These are phyloP conservation scores for Vimba vimba DNA, from an alignment of 2,113 vertebrate genomes.

Conservation along the genomic window DNA sequence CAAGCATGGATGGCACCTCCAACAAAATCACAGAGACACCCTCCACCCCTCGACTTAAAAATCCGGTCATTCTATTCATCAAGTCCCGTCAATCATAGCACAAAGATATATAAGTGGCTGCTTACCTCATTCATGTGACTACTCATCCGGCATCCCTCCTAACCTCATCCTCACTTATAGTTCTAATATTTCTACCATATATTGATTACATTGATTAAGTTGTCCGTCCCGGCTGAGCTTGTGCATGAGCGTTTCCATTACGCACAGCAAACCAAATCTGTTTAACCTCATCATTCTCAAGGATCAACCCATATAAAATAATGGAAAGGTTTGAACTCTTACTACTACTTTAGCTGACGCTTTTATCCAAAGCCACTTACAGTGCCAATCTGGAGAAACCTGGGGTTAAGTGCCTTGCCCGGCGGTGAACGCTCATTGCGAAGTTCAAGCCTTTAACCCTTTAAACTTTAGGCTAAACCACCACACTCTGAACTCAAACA, in stretches of 20 bases:
- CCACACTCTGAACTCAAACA: neutral
- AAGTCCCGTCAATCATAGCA: conserved; percentile 9
- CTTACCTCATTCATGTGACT: neutral
- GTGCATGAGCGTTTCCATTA: neutral
- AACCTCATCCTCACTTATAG: neutral
- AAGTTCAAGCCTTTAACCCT: too few species aligned
- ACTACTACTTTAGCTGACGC: neutral
- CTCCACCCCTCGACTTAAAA: neutral
- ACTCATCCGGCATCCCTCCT: neutral
- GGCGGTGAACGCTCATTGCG: too few species aligned
- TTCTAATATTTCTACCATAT: conserved; percentile 5
- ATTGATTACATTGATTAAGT: neutral
- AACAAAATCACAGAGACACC: neutral
- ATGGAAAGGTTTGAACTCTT: neutral
- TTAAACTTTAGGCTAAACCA: neutral
- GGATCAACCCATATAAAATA: neutral
- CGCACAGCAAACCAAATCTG: neutral
- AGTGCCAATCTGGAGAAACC: neutral
- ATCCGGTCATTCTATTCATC: neutral
- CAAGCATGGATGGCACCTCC: neutral
- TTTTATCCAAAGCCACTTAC: neutral
- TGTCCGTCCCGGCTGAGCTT: neutral
- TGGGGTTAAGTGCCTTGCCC: neutral
- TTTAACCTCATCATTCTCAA: neutral
- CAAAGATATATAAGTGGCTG: neutral